Evolutionary conservation across 2,888 invertebrate genomes (phyloP), one percentile per base, ranked within the genome.

Genomic region (Oxytorus armatus): DNA sequence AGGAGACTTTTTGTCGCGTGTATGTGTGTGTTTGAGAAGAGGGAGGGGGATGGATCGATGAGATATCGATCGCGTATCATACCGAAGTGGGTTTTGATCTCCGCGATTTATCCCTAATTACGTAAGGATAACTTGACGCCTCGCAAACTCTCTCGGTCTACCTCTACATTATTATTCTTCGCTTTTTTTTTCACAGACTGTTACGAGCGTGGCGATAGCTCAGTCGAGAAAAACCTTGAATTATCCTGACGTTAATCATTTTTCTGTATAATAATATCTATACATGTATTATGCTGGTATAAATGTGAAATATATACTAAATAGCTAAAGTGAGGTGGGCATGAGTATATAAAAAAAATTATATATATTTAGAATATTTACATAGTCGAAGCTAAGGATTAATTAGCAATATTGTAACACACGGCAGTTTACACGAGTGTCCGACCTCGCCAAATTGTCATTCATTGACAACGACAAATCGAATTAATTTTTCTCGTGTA

Each of bases 21-120:
- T 78, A 36, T 77, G 80, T 79, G 79, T 11, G 42, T n/a, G n/a
- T n/a, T n/a, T n/a, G n/a, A n/a, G n/a, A n/a, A n/a, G n/a, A n/a
- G n/a, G n/a, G n/a, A n/a, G n/a, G n/a, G n/a, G n/a, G n/a, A 25
- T 16, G 76, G 51, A 78, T 77, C 75, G 82, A 73, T 53, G 59
- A 73, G 82, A 84, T 86, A 85, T 85, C 79, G 81, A 85, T 87
- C 85, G 66, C 7, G 53, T 77, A 36, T 63, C 14, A 63, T 29
- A 39, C 8, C 44, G 42, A 29, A 51, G 68, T 44, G 25, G 18
- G 16, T 39, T 18, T n/a, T 36, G 68, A 47, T 74, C 39, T 65
- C 66, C 66, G 39, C 51, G 73, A 80, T 82, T 86, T 79, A 83
- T 84, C 81, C 82, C 81, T 80, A 79, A 86, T 87, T 87, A 86